Evolutionary conservation across 2,797 vertebrate genomes (phyloP), one percentile per base, ranked within the genome.

Genomic region (Phataginus tricuspis): DNA sequence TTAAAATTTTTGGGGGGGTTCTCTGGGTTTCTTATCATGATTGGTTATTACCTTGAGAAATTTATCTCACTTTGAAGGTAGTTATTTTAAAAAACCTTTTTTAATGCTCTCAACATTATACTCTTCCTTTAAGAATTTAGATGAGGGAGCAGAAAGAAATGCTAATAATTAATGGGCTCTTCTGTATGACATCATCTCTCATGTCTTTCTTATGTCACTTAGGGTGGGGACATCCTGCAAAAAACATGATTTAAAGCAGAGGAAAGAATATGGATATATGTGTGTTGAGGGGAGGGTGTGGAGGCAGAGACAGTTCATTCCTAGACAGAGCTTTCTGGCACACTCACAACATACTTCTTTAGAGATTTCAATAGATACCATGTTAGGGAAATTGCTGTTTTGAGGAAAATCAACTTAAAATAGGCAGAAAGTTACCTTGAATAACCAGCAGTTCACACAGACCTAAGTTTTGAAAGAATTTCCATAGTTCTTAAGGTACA

Each of bases 1-100:
- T 87, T 61, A 57, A 18, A 51, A 37, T 90, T 94, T 72, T 27
- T 18, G 27, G 37, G 23, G 8, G 29, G 42, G 31, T 59, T 49
- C 51, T 90, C 57, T 95, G 27, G 37, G 29, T 94, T 72, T 90
- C 57, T 66, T 68, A 45, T 75, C 45, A 90, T 61, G 34, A 53
- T 74, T 91, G 27, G 34, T 29, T 87, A 59, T 82, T 93, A 63
- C 66, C 53, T 84, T 63, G 64, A 90, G 71, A 90, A 86, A n/a
- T 66, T 64, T 75, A 84, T 5, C 59, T 96, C 29, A 31, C 15
- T 92, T 95, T 92, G 55, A 95, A 97, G 55, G 19, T 77, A 57
- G 21, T 93, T 79, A 18, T 49, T 94, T 86, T 79, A 63, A 78
- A 49, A 55, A n/a, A 49, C 31, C 66, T 18, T 51, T 72, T 45